Evolutionary conservation across 2,113 vertebrate species (phyloP), one percentile per base, ranked within the genome.

Genomic region (Erythrolamprus reginae): DNA sequence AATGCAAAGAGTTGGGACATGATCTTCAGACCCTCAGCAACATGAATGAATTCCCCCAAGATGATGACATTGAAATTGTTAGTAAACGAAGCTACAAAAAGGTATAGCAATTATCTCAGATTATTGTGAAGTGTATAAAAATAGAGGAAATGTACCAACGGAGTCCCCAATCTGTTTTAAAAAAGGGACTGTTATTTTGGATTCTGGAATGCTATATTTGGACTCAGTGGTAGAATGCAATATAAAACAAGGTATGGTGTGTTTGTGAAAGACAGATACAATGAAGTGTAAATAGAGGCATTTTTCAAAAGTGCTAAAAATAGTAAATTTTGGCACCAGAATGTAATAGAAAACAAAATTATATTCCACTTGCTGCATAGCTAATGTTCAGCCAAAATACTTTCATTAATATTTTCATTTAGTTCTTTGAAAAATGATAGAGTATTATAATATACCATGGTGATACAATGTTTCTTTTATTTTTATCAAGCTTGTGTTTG

Each of bases 31-130:
- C 96, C 89, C 88, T 97, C 96, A 92, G 93, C 93, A 83, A 97
- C 77, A 97, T 98, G 33, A 96, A 95, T 3, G 93, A 91, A 92
- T 92, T 96, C 26, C 90, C 93, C 82, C 93, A 93, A 89, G 96
- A 96, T 38, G 96, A 97, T 47, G 97, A 98, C 92, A 94, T 96
- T 19, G 98, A 98, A 82, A 97, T 90, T 0, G 93, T 97, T 77
- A 98, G 97, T 94, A 97, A 98, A 88, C 96, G 96, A 58, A 98
- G 98, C 95, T 99, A 99, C 91, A 98, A 96, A 96, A 97, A 98
- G 98, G 99, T 99, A 96, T 13, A 24, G 17, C 28, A 42, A 48
- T 70, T n/a, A 33, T 93, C 70, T 92, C 91, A 51, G 17, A 56
- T 38, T 42, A 21, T 50, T 42, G 45, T 61, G 55, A 48, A 45